Conservation (phyloP, 1,140 invertebrate species). For the Megalopta genalis region DNA sequence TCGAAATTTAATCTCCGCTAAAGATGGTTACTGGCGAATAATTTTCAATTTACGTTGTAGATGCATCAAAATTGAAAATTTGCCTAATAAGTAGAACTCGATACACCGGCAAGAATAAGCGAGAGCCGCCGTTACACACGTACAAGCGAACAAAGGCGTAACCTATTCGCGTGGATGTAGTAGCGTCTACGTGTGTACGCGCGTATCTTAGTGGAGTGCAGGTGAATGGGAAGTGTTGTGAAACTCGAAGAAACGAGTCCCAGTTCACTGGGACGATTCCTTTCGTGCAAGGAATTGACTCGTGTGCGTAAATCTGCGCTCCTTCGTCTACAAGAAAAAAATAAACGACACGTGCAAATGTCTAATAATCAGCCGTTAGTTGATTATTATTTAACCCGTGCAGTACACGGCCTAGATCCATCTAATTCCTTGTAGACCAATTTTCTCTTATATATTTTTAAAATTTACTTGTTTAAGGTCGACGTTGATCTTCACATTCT, state of each 20-base stretch:
- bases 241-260: constrained; percentile 9
- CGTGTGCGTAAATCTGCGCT: too few relatives aligned
- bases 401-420: too few relatives aligned
- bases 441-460: too few relatives aligned
- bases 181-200: background rate
- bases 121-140: background rate
- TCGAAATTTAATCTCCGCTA: too few relatives aligned
- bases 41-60: too few relatives aligned
- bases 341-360: background rate
- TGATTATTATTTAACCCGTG: too few relatives aligned
- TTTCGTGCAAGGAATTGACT: constrained; percentile 10
- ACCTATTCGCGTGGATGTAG: background rate
- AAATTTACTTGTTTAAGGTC: too few relatives aligned
- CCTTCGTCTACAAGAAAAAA: background rate
- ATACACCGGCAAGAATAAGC: background rate
- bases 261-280: constrained; percentile 27
- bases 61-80: background rate
- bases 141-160: constrained; percentile 12
- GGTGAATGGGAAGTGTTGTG: constrained; percentile 36
- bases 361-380: too few relatives aligned
- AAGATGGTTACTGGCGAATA: too few relatives aligned
- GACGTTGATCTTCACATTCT: too few relatives aligned
- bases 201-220: background rate
- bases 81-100: background rate
- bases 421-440: too few relatives aligned